These are phyloP conservation scores for Todus mexicanus DNA, from an alignment of 2,797 vertebrate species.

Conservation along the genomic window DNA sequence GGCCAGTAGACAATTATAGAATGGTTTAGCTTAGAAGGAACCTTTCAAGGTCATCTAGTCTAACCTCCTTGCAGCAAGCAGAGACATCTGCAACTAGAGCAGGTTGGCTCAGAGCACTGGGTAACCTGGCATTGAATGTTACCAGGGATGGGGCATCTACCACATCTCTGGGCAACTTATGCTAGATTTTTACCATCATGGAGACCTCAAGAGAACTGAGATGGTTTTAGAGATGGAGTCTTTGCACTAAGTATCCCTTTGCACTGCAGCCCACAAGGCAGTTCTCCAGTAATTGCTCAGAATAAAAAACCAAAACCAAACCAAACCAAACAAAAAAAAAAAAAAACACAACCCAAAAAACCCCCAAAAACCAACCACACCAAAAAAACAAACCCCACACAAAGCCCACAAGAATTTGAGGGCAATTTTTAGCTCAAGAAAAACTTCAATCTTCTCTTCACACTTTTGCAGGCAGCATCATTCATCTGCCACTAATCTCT, in stretches of 20 bases:
- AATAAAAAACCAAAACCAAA: not conserved
- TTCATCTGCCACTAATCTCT: not conserved
- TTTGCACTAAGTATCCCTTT: rapidly evolving
- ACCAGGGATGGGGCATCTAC: not conserved
- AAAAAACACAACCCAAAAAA: rapidly evolving
- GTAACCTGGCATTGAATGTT: not conserved
- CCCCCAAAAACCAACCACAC: not conserved
- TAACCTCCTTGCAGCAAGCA: not conserved
- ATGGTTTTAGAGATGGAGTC: rapidly evolving
- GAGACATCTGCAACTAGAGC: not conserved
- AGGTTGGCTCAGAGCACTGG: not conserved
- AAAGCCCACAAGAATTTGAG: too few species aligned
- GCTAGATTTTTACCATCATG: not conserved
- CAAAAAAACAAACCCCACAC: too few species aligned
- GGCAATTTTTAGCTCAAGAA: not conserved
- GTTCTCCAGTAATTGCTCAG: not conserved
- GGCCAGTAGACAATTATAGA: not conserved
- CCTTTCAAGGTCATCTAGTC: not conserved
- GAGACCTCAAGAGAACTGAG: not conserved
- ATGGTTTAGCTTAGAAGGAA: not conserved
- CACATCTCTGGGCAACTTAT: not conserved
- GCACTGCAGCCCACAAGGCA: not conserved
- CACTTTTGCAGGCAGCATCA: rapidly evolving
- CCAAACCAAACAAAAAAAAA: not conserved
- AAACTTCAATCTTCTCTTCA: not conserved